Conservation (phyloP, 2,888 invertebrate species). For the Dryobota labecula region DNA sequence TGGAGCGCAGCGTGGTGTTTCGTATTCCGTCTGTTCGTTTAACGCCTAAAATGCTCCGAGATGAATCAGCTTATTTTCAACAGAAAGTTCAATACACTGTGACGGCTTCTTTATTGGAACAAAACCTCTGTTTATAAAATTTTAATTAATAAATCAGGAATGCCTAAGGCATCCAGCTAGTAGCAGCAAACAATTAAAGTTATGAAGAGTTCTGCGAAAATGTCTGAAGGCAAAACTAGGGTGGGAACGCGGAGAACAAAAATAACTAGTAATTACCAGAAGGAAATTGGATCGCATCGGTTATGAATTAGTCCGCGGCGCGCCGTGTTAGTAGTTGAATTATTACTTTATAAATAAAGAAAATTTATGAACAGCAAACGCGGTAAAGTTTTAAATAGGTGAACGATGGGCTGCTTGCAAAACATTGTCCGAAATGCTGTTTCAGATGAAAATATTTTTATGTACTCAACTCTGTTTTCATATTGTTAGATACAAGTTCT, state of each 20-base stretch:
- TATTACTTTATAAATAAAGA: conserved; percentile 33
- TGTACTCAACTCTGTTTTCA: background rate
- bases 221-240: background rate
- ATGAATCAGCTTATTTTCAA: background rate
- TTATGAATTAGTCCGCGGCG: conserved; percentile 2
- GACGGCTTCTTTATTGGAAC: background rate
- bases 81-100: background rate
- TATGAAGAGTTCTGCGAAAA: background rate
- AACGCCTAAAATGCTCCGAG: too few relatives aligned
- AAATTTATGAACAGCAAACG: conserved; percentile 19
- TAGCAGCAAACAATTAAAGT: background rate
- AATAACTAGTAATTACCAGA: conserved; percentile 4
- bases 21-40: too few relatives aligned
- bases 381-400: conserved; percentile 15
- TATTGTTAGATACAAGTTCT: too few relatives aligned
- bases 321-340: background rate
- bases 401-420: background rate
- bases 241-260: background rate
- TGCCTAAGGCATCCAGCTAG: too few relatives aligned
- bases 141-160: background rate
- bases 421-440: background rate
- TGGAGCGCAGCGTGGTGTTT: too few relatives aligned
- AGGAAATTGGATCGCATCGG: conserved; percentile 6
- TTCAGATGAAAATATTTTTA: background rate
- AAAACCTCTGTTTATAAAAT: background rate